Percentiles rank a stretch among this genome's conserved stretches.
phyloP scores from a whole-genome alignment of 2,113 vertebrate genomes.

The Limnothrissa miodon region DNA sequence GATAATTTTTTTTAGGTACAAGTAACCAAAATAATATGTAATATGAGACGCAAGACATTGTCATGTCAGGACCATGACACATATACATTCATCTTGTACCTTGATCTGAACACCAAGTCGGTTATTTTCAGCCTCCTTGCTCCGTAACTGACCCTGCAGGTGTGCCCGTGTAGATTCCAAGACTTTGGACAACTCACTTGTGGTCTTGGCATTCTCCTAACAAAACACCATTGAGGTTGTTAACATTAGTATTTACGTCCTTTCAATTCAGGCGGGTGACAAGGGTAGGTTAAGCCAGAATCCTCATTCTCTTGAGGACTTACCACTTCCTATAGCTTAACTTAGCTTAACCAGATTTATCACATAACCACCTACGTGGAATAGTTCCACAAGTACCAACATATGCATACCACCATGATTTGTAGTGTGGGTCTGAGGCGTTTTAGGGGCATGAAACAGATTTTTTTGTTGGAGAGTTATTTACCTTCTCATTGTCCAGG shows the following conservation, averaged over 20 bases:
- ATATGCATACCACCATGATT: not conserved
- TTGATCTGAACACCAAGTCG: slow-evolving; percentile 77
- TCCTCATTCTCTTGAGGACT: no score
- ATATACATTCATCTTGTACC: slow-evolving; percentile 62
- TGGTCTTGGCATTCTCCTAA: slow-evolving; percentile 79
- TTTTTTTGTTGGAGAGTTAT: not conserved
- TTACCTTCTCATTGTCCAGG: slow-evolving; percentile 85
- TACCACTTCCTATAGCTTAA: no score
- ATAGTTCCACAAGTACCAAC: no score
- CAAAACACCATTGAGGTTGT: not conserved
- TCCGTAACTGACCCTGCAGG: slow-evolving; percentile 82
- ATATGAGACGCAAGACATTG: no score
- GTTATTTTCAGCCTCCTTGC: slow-evolving; percentile 84
- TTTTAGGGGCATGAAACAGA: not conserved
- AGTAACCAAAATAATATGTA: no score
- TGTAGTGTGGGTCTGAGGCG: not conserved
- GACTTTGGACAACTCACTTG: slow-evolving; percentile 74
- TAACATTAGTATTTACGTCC: not conserved
- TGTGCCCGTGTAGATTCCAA: slow-evolving; percentile 80
- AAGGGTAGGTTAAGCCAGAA: no score
- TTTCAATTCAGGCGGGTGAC: no score
- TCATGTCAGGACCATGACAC: not conserved
- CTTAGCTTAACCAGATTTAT: no score
- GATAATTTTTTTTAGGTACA: no score
- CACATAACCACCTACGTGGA: no score